Percentiles rank a stretch among this genome's conserved stretches.
Evolutionary conservation across 2,797 vertebrate species (phyloP).

Genomic region (Apogon talboti): DNA sequence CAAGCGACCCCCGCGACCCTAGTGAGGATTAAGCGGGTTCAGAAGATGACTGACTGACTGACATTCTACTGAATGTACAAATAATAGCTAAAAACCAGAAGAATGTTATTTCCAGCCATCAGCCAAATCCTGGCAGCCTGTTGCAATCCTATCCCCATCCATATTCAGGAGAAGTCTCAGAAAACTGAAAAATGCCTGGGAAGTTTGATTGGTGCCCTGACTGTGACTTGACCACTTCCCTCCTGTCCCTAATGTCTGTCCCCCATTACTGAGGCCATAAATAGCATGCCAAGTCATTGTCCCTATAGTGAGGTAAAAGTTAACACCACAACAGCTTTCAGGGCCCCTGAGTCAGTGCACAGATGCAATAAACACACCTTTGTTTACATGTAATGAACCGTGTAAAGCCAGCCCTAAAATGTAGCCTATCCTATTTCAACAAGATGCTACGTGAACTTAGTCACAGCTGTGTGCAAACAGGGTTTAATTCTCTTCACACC

Average conservation of each 20-base stretch:
- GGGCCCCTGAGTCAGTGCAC: slow-evolving; percentile 14
- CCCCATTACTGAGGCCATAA: slow-evolving; percentile 57
- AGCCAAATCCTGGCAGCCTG: slow-evolving; percentile 2
- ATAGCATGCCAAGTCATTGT: slow-evolving; percentile 64
- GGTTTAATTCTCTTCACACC: no score
- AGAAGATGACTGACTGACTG: no score
- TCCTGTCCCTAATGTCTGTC: slow-evolving; percentile 53
- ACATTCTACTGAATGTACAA: slow-evolving; percentile 4
- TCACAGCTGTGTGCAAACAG: no score
- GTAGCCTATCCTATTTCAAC: not conserved
- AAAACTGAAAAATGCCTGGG: slow-evolving; percentile 10
- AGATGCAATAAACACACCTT: slow-evolving; percentile 54
- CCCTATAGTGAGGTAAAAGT: slow-evolving; percentile 40
- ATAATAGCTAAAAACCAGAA: not conserved
- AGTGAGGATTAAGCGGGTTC: no score
- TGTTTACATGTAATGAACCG: slow-evolving; percentile 32
- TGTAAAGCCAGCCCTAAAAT: not conserved
- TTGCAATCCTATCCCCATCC: not conserved
- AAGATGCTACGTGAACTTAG: not conserved
- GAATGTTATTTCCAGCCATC: not conserved
- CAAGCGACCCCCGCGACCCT: no score
- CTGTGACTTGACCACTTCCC: not conserved
- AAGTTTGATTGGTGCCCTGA: slow-evolving; percentile 22
- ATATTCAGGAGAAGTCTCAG: not conserved
- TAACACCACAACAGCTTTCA: slow-evolving; percentile 16